Evolutionary conservation across 2,888 invertebrate species (phyloP).

Genomic region (Conomelus anceps): DNA sequence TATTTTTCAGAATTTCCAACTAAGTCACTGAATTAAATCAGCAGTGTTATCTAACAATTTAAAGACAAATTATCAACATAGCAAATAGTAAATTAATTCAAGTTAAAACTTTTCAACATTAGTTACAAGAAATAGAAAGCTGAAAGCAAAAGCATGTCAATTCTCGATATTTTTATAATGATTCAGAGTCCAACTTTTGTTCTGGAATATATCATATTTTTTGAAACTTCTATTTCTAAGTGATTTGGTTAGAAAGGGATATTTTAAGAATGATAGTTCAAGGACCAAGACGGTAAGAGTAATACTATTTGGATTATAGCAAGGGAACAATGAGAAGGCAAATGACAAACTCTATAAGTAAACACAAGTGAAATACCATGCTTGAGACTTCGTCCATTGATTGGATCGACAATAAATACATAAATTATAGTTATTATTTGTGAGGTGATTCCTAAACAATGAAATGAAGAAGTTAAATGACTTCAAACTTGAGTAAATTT

Average conservation of each 20-base stretch:
- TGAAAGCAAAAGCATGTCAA: neutral
- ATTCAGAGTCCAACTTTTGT: constrained; percentile 11
- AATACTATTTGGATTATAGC: neutral
- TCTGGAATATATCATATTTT: neutral
- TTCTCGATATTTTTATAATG: neutral
- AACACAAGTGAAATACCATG: neutral
- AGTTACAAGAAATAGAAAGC: neutral
- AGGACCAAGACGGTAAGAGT: neutral
- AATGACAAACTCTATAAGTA: neutral
- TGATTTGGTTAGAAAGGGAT: neutral
- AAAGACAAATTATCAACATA: neutral
- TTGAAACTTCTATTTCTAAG: neutral
- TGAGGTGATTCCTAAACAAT: neutral
- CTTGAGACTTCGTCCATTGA: neutral
- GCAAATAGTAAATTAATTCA: neutral
- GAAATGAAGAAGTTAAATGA: neutral
- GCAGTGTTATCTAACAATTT: neutral
- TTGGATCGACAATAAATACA: neutral
- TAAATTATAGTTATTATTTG: neutral
- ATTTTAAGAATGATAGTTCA: neutral
- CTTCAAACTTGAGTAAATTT: neutral
- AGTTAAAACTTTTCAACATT: neutral
- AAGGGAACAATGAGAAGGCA: too few species aligned
- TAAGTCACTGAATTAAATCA: too few species aligned
- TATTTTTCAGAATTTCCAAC: too few species aligned